Evolutionary conservation across 2,888 invertebrate species (phyloP).

Genomic region (Himalopsyche japonica): DNA sequence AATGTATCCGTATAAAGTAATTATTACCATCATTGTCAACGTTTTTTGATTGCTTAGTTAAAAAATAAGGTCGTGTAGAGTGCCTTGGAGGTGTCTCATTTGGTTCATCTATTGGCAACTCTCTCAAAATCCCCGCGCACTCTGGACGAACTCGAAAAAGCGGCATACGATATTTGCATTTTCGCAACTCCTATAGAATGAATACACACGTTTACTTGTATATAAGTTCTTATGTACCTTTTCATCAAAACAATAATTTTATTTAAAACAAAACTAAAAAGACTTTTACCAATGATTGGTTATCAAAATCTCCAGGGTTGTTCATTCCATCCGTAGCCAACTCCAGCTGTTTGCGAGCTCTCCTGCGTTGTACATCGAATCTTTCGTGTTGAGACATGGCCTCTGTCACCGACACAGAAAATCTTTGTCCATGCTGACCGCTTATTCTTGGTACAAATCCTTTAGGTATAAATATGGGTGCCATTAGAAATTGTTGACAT

Average conservation of each 20-base stretch:
- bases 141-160: constrained; percentile 69
- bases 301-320: neutral
- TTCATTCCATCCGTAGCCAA: constrained; percentile 54
- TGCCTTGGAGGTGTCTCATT: constrained; percentile 63
- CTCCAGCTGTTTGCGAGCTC: constrained; percentile 62
- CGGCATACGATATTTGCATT: constrained; percentile 71
- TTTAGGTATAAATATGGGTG: constrained; percentile 43
- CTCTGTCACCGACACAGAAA: constrained; percentile 71
- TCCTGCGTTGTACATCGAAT: constrained; percentile 62
- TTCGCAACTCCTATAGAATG: constrained; percentile 58
- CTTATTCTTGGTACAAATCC: constrained; percentile 71
- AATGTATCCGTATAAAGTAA: too few species aligned
- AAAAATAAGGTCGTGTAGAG: constrained; percentile 43
- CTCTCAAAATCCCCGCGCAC: constrained; percentile 66
- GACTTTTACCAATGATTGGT: neutral
- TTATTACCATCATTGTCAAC: too few species aligned
- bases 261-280: too few species aligned
- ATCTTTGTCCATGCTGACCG: constrained; percentile 71
- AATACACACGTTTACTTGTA: neutral
- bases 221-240: too few species aligned
- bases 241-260: neutral
- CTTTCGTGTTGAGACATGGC: constrained; percentile 73
- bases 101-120: constrained; percentile 63
- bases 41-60: neutral
- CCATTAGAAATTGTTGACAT: neutral